Percentiles rank a stretch among this genome's conserved stretches.
phyloP scores from a whole-genome alignment of 1,140 invertebrate genomes.

The Drosophila equinoxialis region DNA sequence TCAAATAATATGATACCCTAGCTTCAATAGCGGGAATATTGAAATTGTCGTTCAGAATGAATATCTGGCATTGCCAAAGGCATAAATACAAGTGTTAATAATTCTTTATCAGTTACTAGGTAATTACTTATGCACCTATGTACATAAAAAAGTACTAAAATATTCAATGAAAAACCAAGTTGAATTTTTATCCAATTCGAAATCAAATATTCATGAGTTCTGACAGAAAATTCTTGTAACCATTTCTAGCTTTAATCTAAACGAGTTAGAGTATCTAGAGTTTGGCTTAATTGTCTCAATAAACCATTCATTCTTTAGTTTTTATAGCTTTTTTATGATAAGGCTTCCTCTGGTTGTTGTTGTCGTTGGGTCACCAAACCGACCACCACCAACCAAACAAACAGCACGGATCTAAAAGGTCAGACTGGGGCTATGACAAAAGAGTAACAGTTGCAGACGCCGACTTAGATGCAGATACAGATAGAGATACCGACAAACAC shows the following conservation, averaged over 20 bases:
- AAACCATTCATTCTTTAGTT: slow-evolving; percentile 18
- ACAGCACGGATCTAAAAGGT: slow-evolving; percentile 31
- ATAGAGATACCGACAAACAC: slow-evolving; percentile 25
- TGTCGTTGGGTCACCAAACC: not conserved
- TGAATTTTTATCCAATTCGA: no score
- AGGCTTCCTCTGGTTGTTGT: slow-evolving; percentile 1
- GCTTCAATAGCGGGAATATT: not conserved
- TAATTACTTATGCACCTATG: no score
- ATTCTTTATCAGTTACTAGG: no score
- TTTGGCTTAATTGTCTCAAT: not conserved
- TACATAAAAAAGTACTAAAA: no score
- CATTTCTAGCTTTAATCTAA: no score
- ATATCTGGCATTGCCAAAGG: no score
- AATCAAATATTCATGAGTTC: no score
- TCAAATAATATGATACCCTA: not conserved
- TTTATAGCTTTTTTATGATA: slow-evolving; percentile 40
- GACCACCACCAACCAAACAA: not conserved
- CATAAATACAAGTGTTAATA: no score
- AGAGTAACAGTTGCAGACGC: slow-evolving; percentile 8
- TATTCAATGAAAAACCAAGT: no score
- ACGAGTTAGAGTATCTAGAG: not conserved
- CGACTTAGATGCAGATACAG: not conserved
- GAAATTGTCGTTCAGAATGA: not conserved
- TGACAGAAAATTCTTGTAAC: no score
- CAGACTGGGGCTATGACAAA: slow-evolving; percentile 7